Evolutionary conservation across 23 tunicate species (phyloP), one percentile per base, ranked within the genome.

Genomic region (Halocynthia aurantium): DNA sequence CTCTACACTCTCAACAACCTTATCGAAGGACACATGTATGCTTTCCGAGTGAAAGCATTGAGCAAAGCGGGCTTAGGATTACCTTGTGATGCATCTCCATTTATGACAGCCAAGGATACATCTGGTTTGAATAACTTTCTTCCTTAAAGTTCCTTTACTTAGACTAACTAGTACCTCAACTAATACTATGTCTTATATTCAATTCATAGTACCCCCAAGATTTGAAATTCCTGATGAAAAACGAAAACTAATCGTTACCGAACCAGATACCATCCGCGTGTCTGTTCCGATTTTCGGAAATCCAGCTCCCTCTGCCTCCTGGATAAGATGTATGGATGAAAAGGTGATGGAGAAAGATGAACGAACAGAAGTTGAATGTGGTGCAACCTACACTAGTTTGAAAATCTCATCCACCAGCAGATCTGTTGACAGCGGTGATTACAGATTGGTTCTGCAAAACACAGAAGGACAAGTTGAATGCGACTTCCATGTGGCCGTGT

Each of bases 21-120:
- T 54, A 54, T 22, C 10, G 78, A 74, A 74, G 82, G 85, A 10
- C 51, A 74, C 21, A 53, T 11, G 5, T 81, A 81, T 21, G 13
- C 68, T 15, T 81, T 81, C 68, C 69, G 85, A 8, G 85, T 81
- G 17, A 73, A 73, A 62, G 85, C 85, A 0, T 56, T 56, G 51
- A 81, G 74, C 81, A 21, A 40, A 31, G 85, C 80, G 13, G 85
- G 85, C 7, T 8, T 52, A 2, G 68, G 70, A 15, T 61, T 49
- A 55, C 52, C 85, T 12, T 57, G 70, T 73, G 80, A 81, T 8
- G 67, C 22, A 54, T 53, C 85, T 40, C 70, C 80, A 0, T 19
- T 19, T 21, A 54, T 81, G 50, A 31, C 69, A 53, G 85, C 72
- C n/a, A 52, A 71, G 55, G 85, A 81, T 20, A 50, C 81, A 8